Percentiles rank a stretch among this genome's conserved stretches.
phyloP scores from a whole-genome alignment of 2,888 invertebrate genomes.

The Folsomia manolachei region DNA sequence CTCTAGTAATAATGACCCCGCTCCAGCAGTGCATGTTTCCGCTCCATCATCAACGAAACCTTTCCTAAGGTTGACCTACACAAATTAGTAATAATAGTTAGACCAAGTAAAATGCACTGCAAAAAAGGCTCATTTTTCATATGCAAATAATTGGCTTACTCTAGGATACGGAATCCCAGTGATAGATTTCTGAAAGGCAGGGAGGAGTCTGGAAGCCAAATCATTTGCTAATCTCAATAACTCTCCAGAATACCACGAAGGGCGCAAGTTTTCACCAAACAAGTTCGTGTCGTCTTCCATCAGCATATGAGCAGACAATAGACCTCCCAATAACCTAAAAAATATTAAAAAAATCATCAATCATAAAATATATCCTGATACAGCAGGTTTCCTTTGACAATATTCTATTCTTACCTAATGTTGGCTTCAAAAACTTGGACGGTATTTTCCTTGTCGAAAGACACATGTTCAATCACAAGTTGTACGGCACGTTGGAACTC shows the following conservation, averaged over 20 bases:
- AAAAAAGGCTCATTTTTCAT: background rate
- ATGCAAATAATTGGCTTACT: slow-evolving; percentile 47
- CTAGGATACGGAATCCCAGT: slow-evolving; percentile 62
- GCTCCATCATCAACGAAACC: slow-evolving; percentile 58
- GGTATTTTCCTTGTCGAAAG: slow-evolving; percentile 62
- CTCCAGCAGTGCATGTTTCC: slow-evolving; percentile 65
- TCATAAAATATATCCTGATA: background rate
- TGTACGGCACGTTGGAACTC: slow-evolving; percentile 62
- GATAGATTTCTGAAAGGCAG: slow-evolving; percentile 62
- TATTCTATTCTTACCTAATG: slow-evolving; percentile 57
- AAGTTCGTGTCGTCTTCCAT: slow-evolving; percentile 59
- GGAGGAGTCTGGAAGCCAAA: slow-evolving; percentile 60
- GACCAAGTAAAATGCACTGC: too few relatives aligned
- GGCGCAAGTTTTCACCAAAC: slow-evolving; percentile 57
- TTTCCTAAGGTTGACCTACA: slow-evolving; percentile 59
- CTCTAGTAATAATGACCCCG: slow-evolving; percentile 63
- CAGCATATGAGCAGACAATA: slow-evolving; percentile 64
- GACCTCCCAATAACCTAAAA: slow-evolving; percentile 59
- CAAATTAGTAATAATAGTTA: slow-evolving; percentile 36
- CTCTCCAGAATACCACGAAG: slow-evolving; percentile 59
- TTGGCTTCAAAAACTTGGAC: slow-evolving; percentile 67
- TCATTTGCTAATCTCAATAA: slow-evolving; percentile 63
- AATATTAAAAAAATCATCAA: slow-evolving; percentile 9
- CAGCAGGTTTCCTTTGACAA: background rate
- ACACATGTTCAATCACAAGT: slow-evolving; percentile 60